Evolutionary conservation across 2,797 vertebrate genomes (phyloP), one percentile per base, ranked within the genome.

Genomic region (Gobionotothen gibberifrons): DNA sequence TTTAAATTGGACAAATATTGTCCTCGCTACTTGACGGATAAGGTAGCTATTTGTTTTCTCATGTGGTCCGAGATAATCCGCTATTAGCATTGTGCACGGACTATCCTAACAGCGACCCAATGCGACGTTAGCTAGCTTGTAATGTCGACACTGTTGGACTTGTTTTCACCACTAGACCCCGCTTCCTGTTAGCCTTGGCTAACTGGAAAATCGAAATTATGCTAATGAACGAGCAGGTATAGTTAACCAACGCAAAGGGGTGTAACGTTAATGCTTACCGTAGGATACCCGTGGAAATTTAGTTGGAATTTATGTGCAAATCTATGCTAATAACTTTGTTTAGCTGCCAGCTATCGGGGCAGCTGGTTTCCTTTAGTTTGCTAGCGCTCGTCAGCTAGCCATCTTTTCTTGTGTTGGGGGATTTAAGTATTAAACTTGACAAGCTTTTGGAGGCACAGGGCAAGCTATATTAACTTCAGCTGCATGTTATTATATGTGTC

Each of bases 101-200:
- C 43, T 3, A 36, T 55, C 14, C 29, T 16, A 36, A 63, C 67
- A 53, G 51, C n/a, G 71, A 51, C 5, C 21, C 42, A 29, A 53
- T 8, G 53, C 85, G 84, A 64, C 86, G 85, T 73, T 85, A 74
- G 78, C 77, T 76, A 77, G 86, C 83, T 81, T 55, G 86, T 86
- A 89, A 92, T 90, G 92, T 91, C 88, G 89, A 80, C 86, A 78
- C 69, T 68, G 87, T 87, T 87, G 83, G 88, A 87, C 85, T 92
- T 90, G 91, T 91, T 93, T 93, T 89, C 80, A 87, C 84, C 76
- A 81, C 76, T 64, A 78, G 88, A 88, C 75, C 85, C 74, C 56
- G 87, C 92, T 92, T 93, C 92, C 92, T 91, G 92, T 91, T 93
- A 93, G 93, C 93, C 73, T 55, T 13, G 70, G 86, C 85, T 92